Percentiles rank a stretch among this genome's conserved stretches.
Conservation (phyloP, 2,797 vertebrate genomes). For the Rhinoraja longicauda region DNA sequence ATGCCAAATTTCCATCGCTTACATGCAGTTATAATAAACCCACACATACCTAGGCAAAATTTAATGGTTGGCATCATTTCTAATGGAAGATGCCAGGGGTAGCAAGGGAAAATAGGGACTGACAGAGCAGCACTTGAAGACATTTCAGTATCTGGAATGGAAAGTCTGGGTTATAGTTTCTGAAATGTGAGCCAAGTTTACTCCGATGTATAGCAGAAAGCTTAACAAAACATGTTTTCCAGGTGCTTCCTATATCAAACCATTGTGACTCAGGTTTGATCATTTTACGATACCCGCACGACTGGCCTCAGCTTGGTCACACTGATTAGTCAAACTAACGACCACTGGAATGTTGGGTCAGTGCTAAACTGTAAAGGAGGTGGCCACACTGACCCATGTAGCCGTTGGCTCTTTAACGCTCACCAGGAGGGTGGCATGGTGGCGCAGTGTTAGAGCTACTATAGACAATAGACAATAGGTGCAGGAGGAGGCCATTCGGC, state of each 20-base stretch:
- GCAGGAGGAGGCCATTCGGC: too few species aligned
- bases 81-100: neutral
- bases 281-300: neutral
- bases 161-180: constrained; percentile 17
- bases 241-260: neutral
- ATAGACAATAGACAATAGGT: too few species aligned
- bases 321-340: neutral
- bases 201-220: neutral
- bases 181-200: neutral
- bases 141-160: neutral
- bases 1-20: neutral
- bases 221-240: neutral
- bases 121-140: neutral
- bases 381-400: neutral
- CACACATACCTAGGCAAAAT: neutral
- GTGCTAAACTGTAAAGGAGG: neutral
- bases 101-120: neutral
- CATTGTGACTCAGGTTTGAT: neutral
- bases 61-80: neutral
- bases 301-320: neutral
- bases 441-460: too few species aligned
- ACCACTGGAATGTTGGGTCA: neutral
- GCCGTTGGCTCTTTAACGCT: neutral
- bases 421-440: neutral
- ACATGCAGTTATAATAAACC: neutral